Conservation (phyloP, 2,888 invertebrate genomes). For the Gisinianus flammeolus region DNA sequence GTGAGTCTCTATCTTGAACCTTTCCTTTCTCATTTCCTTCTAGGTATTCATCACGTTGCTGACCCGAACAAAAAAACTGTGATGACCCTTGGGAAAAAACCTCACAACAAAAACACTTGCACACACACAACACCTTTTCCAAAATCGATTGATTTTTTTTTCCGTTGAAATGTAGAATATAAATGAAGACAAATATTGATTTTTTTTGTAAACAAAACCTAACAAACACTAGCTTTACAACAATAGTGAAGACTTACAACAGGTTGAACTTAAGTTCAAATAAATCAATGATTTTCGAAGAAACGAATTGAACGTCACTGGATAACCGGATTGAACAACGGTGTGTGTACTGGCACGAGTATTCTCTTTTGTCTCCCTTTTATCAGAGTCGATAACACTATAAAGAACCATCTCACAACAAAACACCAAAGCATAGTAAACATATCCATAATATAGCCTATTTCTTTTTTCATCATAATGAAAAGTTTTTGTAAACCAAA, state of each 20-base stretch:
- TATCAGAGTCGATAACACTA: background rate
- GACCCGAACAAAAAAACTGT: background rate
- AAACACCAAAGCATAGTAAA: background rate
- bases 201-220: background rate
- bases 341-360: background rate
- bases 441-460: too few relatives aligned
- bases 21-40: background rate
- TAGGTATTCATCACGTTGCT: background rate
- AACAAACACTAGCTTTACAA: background rate
- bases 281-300: background rate
- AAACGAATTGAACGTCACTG: background rate
- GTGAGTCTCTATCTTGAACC: background rate
- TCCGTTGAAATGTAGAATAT: background rate
- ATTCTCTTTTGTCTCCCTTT: background rate
- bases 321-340: background rate
- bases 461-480: too few relatives aligned
- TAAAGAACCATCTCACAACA: background rate
- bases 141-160: background rate
- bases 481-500: too few relatives aligned
- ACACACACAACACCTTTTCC: background rate
- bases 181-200: background rate
- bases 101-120: background rate
- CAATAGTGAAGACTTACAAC: background rate
- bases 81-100: background rate
- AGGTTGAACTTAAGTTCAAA: background rate